Evolutionary conservation across 2,888 invertebrate species (phyloP), one percentile per base, ranked within the genome.

Genomic region (Antheraea assamensis): DNA sequence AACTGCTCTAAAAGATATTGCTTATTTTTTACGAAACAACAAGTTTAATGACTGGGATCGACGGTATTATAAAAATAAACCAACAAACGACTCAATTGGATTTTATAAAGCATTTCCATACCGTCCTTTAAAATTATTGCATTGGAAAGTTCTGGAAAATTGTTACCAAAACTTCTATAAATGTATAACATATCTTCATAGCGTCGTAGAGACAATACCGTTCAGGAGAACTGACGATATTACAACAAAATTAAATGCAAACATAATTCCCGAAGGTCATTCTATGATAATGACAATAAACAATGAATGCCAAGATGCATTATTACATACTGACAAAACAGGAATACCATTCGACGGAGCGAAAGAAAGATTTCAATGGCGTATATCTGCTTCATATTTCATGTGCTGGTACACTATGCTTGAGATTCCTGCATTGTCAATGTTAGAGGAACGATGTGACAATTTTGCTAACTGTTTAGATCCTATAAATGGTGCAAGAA

Each of bases 341-440:
- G 93, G 93, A 21, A 83, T 90, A 77, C 96, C 96, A 1, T 96
- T 96, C 84, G 92, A 95, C 81, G 95, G 95, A 74, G 93, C 95
- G 30, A 81, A 92, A 74, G 96, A 96, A 82, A 91, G 95, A 73
- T 96, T 95, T 82, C 95, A 95, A 81, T 96, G 96, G 96, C 89
- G 96, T 64, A 93, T 94, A 0, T 93, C 96, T 0, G 96, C 96
- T 0, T 95, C 95, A 78, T 96, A 96, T 85, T 96, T 94, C 86
- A 96, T 96, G 96, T 96, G 96, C 80, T 96, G 95, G 95, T 96
- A 95, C 82, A 95, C 96, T 24, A 95, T 96, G 95, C 87, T 93
- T 71, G 93, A 93, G 76, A 89, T 82, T 27, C 91, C 95, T 7
- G 91, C 92, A 72, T 85, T 96, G 75, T 88, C 91, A 21, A 90